A percentile compares a stretch with the other conserved stretches of the same genome.
Conservation (phyloP, 2,113 vertebrate genomes). For the Mormyrus iriodes region DNA sequence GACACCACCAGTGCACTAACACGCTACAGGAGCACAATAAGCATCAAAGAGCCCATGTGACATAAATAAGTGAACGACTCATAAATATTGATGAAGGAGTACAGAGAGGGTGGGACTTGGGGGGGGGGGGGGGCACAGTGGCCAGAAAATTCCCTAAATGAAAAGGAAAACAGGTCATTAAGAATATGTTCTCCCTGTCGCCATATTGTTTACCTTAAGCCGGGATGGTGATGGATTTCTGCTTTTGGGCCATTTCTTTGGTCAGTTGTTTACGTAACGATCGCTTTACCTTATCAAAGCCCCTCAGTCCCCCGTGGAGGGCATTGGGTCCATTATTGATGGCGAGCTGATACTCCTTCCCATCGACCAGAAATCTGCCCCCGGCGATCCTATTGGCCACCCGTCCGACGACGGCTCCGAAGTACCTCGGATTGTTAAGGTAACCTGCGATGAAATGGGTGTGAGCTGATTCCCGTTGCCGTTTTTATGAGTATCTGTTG, state of each 20-base stretch:
- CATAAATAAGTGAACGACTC: not conserved
- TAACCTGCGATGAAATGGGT: constrained; percentile 65
- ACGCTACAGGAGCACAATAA: not conserved
- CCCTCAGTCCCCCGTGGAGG: constrained; percentile 78
- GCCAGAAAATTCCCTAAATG: not conserved
- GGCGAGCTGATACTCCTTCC: constrained; percentile 70
- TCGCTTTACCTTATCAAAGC: constrained; percentile 80
- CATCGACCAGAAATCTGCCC: constrained; percentile 68
- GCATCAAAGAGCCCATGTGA: not conserved
- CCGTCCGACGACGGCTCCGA: constrained; percentile 78
- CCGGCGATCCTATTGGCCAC: constrained; percentile 84
- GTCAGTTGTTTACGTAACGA: constrained; percentile 8
- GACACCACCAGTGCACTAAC: not conserved
- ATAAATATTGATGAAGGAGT: constrained; percentile 5
- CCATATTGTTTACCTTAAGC: not conserved
- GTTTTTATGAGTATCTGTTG: not conserved
- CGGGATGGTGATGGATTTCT: not conserved
- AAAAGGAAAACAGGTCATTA: not conserved
- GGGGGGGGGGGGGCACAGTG: not conserved
- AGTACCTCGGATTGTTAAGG: constrained; percentile 71
- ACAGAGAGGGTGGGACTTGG: not conserved
- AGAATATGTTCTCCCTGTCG: not conserved
- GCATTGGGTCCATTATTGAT: constrained; percentile 83
- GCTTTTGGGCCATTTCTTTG: not conserved
- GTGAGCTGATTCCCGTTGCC: not conserved